A percentile compares a stretch with the other conserved stretches of the same genome.
Evolutionary conservation across 2,113 vertebrate genomes (phyloP).

Genomic region (Toxotes chatareus): DNA sequence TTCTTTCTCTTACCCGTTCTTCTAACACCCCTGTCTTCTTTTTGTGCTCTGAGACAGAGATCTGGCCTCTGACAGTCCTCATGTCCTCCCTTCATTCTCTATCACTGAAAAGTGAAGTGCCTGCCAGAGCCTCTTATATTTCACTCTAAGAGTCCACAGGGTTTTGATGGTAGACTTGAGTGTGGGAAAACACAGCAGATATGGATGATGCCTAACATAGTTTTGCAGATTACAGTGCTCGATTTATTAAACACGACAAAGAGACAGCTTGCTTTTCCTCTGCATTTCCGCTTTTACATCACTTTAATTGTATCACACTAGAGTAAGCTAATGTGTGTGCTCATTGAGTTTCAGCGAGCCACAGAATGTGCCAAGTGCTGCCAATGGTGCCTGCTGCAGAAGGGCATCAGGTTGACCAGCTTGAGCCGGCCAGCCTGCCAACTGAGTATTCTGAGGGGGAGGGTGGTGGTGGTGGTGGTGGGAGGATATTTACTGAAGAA

Average conservation of each 20-base stretch:
- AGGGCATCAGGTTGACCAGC: conserved; percentile 62
- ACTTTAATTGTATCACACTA: conserved; percentile 35
- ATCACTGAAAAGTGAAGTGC: conserved; percentile 21
- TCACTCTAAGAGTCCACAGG: background rate
- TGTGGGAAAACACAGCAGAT: background rate
- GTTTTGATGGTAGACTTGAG: background rate
- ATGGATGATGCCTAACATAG: background rate
- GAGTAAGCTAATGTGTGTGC: conserved; percentile 54
- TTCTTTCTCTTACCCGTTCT: conserved; percentile 15
- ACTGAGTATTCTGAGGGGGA: background rate
- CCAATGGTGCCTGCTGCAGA: conserved; percentile 54
- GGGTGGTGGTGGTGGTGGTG: background rate
- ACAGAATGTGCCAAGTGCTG: conserved; percentile 53
- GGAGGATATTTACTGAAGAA: conserved; percentile 10
- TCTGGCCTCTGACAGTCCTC: conserved; percentile 15
- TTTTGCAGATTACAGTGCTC: background rate
- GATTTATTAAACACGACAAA: background rate
- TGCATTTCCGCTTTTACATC: conserved; percentile 8
- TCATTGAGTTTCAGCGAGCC: conserved; percentile 45
- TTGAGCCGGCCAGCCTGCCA: conserved; percentile 59
- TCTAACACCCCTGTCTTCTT: conserved; percentile 19
- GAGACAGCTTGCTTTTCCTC: background rate
- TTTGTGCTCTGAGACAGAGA: background rate
- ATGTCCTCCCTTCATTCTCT: background rate
- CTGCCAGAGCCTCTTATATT: conserved; percentile 1